phyloP scores from a whole-genome alignment of 2,888 invertebrate species.

The Schrankia costaestrigalis region DNA sequence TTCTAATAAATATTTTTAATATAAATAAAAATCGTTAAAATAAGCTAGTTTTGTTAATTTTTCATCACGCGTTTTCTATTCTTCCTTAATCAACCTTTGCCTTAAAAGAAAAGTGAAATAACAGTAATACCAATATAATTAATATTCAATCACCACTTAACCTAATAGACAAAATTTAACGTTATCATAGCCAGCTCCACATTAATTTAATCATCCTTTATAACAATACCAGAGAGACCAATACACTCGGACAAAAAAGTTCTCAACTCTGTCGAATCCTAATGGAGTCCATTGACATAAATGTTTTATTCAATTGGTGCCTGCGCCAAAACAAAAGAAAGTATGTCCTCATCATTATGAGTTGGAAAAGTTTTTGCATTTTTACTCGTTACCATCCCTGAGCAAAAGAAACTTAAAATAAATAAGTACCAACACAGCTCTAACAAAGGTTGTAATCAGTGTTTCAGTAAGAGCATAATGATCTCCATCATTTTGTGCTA shows the following conservation, averaged over 20 bases:
- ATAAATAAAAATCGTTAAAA: no score
- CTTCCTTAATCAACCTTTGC: no score
- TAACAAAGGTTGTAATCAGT: conserved; percentile 10
- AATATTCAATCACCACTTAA: no score
- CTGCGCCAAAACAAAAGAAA: conserved; percentile 73
- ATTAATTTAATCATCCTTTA: conserved; percentile 17
- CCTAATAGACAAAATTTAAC: neutral
- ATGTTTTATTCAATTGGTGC: conserved; percentile 77
- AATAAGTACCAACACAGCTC: conserved; percentile 23
- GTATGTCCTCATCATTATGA: conserved; percentile 71
- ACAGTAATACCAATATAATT: no score
- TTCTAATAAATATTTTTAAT: no score
- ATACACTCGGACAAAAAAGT: conserved; percentile 54
- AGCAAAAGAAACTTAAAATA: conserved; percentile 50
- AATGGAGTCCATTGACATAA: conserved; percentile 76
- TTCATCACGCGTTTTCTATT: no score
- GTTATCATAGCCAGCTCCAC: neutral
- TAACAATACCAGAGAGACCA: conserved; percentile 36
- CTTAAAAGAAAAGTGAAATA: no score
- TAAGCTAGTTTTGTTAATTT: no score
- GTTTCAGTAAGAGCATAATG: no score
- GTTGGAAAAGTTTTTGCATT: conserved; percentile 68
- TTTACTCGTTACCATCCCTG: conserved; percentile 60
- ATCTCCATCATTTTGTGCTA: no score
- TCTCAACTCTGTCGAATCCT: conserved; percentile 60